Conservation (phyloP, 2,888 invertebrate species). For the Coecobrya sp. region DNA sequence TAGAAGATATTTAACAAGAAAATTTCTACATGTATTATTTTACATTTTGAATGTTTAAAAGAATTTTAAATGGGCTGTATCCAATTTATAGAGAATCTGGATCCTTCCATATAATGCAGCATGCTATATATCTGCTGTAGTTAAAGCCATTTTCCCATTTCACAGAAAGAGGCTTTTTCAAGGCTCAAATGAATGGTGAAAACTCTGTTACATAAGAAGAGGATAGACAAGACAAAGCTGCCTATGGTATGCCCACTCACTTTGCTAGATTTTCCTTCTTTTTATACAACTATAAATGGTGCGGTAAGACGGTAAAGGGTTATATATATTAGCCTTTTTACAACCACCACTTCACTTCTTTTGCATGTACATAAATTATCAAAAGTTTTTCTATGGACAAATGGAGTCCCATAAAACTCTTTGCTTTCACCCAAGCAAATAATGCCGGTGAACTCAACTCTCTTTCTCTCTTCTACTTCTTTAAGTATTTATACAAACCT, state of each 20-base stretch:
- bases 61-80: neutral
- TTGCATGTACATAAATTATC: constrained; percentile 81
- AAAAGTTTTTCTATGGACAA: constrained; percentile 77
- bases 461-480: constrained; percentile 30
- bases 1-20: neutral
- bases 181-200: constrained; percentile 60
- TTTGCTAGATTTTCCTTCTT: neutral
- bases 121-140: neutral
- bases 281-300: constrained; percentile 6
- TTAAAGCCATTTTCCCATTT: neutral
- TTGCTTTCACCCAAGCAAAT: constrained; percentile 80
- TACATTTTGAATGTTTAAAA: neutral
- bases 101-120: constrained; percentile 12
- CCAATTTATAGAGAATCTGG: neutral
- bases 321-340: constrained; percentile 22
- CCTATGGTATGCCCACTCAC: neutral
- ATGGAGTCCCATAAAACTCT: constrained; percentile 81
- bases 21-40: neutral
- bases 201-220: constrained; percentile 11
- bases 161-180: constrained; percentile 28
- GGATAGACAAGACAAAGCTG: constrained; percentile 42
- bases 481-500: constrained; percentile 59
- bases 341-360: constrained; percentile 75
- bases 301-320: constrained; percentile 1
- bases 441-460: constrained; percentile 76